Base-by-base conservation (phyloP, 2,888 invertebrate genomes). In the Aporophyla nigra region DNA sequence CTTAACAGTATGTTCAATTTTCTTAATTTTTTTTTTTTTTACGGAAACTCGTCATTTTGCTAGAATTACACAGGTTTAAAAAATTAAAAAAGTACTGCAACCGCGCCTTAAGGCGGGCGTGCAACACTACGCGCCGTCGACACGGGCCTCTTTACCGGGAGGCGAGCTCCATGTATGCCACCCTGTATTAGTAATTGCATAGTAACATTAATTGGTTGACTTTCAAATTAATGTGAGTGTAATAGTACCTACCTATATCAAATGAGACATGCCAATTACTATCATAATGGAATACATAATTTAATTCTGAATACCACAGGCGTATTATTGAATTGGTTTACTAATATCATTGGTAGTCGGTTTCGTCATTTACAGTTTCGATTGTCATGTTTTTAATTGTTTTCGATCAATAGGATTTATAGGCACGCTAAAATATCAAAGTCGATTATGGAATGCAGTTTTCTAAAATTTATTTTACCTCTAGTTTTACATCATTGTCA, bases 231-330 rank as follows among this genome's bases (percentile, higher is more conserved):
- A 43, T 43, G 7, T 43, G 9, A 43, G n/a, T 33, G 33, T 33
- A 3, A 33, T 33, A 33, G 33, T 14, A 1, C 49, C 19, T 24
- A 16, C 49, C 49, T 58, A 24, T 40, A 69, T 51, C 27, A 77
- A 71, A 62, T 59, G n/a, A 70, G 40, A 62, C 9, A 67, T 21
- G 53, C 53, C 21, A 54, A 76, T 46, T 76, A 75, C 59, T 61
- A 76, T 68, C 40, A 24, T 46, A 27, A 56, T 68, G 19, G 24
- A 70, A 56, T 51, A 46, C 21, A 43, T 56, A 63, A 77, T 77
- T 77, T 43, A 56, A 77, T 77, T 71, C 43, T 49, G 65, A 73
- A 66, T 40, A 65, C 33, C 27, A 49, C 19, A 7, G 46, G 53
- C 72, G 27, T 66, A 65, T 59, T 46, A 46, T 53, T 21, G 27